Conservation (phyloP, 2,797 vertebrate species). For the Dendrocincla fuliginosa region DNA sequence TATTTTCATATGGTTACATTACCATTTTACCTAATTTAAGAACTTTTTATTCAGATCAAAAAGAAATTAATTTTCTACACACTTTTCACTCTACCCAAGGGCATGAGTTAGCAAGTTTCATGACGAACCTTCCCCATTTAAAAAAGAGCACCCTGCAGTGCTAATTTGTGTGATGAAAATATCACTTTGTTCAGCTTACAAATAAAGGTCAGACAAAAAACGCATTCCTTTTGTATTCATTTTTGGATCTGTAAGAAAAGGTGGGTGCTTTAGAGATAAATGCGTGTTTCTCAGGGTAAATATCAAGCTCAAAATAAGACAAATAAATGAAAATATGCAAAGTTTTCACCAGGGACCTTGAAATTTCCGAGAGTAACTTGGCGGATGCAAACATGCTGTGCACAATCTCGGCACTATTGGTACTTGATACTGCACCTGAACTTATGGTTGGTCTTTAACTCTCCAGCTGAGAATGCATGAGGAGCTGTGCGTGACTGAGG, state of each 20-base stretch:
- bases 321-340: not conserved
- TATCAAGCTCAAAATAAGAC: not conserved
- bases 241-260: not conserved
- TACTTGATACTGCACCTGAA: not conserved
- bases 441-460: not conserved
- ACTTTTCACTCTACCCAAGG: not conserved
- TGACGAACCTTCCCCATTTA: not conserved
- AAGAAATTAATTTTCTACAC: not conserved
- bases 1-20: not conserved
- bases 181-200: not conserved
- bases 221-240: fast-evolving
- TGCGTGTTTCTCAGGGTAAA: not conserved
- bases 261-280: not conserved
- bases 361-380: not conserved
- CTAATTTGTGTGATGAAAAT: not conserved
- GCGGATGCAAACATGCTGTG: fast-evolving
- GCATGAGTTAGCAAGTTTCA: not conserved
- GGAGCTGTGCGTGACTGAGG: not conserved
- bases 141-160: not conserved
- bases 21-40: not conserved
- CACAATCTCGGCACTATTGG: not conserved
- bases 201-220: not conserved
- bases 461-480: not conserved
- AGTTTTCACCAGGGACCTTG: not conserved
- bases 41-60: not conserved